Conservation (phyloP, 2,113 vertebrate species). For the Saccopteryx leptura region DNA sequence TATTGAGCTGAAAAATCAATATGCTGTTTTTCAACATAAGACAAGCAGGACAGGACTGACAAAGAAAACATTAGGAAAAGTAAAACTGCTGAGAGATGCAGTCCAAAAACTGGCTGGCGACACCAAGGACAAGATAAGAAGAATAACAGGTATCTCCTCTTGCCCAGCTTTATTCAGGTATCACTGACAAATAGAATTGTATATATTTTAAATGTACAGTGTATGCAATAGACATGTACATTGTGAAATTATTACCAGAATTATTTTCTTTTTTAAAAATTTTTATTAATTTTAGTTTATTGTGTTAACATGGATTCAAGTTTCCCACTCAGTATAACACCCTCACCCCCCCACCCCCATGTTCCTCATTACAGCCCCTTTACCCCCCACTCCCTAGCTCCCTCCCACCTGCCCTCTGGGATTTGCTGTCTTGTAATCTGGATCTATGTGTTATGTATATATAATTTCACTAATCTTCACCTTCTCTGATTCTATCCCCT, state of each 20-base stretch:
- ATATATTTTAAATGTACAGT: neutral
- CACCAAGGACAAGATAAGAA: conserved; percentile 89
- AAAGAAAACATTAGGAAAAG: conserved; percentile 83
- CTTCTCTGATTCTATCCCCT: too few species aligned
- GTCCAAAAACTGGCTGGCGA: conserved; percentile 88
- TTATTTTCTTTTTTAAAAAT: too few species aligned
- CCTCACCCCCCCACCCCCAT: too few species aligned
- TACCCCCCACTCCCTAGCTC: too few species aligned
- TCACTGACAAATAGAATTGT: neutral
- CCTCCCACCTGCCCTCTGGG: too few species aligned
- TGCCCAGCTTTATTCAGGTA: neutral
- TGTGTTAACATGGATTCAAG: too few species aligned
- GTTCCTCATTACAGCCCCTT: too few species aligned
- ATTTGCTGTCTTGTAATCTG: too few species aligned
- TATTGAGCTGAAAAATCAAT: conserved; percentile 84
- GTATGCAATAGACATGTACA: neutral
- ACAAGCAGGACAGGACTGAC: conserved; percentile 67
- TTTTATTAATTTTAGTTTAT: too few species aligned
- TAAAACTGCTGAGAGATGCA: conserved; percentile 88
- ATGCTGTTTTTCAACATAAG: conserved; percentile 88
- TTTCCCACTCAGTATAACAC: too few species aligned
- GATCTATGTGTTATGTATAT: too few species aligned
- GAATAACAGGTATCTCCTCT: conserved; percentile 89
- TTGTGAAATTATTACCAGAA: neutral
- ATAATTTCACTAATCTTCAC: too few species aligned